These are phyloP conservation scores for Drosophila bocqueti DNA, from an alignment of 1,140 invertebrate genomes.

Conservation along the genomic window DNA sequence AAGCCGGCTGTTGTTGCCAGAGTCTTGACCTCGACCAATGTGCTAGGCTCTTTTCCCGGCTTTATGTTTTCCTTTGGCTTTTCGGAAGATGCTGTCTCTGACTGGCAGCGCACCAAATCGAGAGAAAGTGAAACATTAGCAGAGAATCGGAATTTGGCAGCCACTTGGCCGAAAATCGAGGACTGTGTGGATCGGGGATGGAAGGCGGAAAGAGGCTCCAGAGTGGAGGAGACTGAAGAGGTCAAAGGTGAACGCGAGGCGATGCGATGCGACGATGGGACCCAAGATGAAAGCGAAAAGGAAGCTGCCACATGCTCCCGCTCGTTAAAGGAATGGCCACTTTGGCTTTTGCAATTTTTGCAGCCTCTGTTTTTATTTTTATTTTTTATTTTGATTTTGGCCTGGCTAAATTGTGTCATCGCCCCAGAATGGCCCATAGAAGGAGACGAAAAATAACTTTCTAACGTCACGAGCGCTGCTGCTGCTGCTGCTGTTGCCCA, in stretches of 20 bases:
- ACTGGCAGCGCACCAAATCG: constrained; percentile 73
- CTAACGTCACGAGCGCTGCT: constrained; percentile 46
- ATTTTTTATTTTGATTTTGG: constrained; percentile 19
- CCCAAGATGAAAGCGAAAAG: constrained; percentile 51
- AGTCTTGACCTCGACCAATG: constrained; percentile 74
- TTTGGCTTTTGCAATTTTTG: constrained; percentile 7
- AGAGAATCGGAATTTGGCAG: constrained; percentile 46
- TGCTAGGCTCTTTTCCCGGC: constrained; percentile 38
- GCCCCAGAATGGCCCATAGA: constrained; percentile 44
- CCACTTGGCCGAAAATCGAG: constrained; percentile 21
- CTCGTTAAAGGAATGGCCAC: constrained; percentile 39
- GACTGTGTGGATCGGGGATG: not conserved
- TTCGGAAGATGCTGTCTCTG: constrained; percentile 53
- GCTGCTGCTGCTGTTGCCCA: constrained; percentile 8
- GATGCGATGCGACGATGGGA: not conserved
- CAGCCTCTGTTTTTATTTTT: not conserved
- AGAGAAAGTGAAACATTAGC: constrained; percentile 73
- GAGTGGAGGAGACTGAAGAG: constrained; percentile 7
- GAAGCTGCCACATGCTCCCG: constrained; percentile 44
- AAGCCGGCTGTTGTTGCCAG: constrained; percentile 64
- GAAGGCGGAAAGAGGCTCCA: not conserved
- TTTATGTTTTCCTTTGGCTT: not conserved
- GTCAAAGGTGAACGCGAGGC: constrained; percentile 55
- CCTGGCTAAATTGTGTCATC: constrained; percentile 52
- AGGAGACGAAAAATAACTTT: constrained; percentile 32